Evolutionary conservation across 2,797 vertebrate species (phyloP).

Genomic region (Astyanax mexicanus): DNA sequence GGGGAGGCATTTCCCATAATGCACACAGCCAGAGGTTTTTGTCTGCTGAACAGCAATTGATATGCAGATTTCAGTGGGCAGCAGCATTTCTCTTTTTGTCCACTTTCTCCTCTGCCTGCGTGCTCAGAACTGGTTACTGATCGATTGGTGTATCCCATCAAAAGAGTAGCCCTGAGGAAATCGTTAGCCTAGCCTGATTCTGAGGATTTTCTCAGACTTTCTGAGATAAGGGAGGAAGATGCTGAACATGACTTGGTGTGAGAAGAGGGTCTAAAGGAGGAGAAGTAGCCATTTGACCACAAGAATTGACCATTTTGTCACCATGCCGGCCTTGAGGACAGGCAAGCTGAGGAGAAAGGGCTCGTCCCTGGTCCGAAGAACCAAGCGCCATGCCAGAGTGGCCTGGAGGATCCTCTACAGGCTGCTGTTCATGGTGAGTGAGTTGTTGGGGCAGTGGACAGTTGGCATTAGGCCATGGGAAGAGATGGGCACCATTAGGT

Average conservation of each 20-base stretch:
- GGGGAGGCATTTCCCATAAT: constrained; percentile 45
- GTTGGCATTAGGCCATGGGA: constrained; percentile 32
- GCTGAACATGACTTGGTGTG: constrained; percentile 30
- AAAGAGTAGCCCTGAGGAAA: constrained; percentile 46
- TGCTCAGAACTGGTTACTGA: constrained; percentile 62
- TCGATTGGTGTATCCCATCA: constrained; percentile 63
- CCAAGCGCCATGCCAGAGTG: constrained; percentile 76
- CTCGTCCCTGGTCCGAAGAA: constrained; percentile 78
- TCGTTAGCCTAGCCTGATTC: constrained; percentile 43
- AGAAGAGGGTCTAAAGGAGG: constrained; percentile 1
- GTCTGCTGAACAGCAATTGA: constrained; percentile 62
- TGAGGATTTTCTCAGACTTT: constrained; percentile 48
- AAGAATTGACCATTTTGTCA: not conserved
- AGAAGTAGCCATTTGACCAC: too few species aligned
- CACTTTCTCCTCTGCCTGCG: constrained; percentile 50
- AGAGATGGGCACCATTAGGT: not conserved
- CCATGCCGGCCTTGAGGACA: constrained; percentile 78
- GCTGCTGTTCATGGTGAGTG: constrained; percentile 82
- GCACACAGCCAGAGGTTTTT: constrained; percentile 48
- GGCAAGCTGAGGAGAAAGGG: constrained; percentile 78
- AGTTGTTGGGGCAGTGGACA: not conserved
- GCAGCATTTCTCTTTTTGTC: constrained; percentile 61
- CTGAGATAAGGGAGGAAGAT: not conserved
- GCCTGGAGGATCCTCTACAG: constrained; percentile 80
- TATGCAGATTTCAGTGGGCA: constrained; percentile 66